Conservation (phyloP, 2,797 vertebrate genomes). For the Sebastolobus alascanus region DNA sequence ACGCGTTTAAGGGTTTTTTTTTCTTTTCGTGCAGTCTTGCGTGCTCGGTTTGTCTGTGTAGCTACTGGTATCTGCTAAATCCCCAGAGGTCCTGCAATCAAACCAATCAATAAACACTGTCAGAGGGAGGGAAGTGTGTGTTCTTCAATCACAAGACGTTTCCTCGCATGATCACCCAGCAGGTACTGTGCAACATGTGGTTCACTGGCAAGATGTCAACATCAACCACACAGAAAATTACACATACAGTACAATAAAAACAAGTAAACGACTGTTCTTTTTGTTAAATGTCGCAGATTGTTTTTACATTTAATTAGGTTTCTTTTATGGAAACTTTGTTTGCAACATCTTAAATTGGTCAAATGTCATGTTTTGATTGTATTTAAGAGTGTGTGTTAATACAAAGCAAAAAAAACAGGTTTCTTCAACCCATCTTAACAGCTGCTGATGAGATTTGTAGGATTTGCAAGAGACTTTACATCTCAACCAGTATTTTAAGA, state of each 20-base stretch:
- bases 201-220: slow-evolving; percentile 22
- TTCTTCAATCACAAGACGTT: slow-evolving; percentile 52
- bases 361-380: background rate
- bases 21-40: slow-evolving; percentile 23
- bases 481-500: background rate
- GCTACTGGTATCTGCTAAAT: slow-evolving; percentile 47
- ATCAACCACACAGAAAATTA: slow-evolving; percentile 7
- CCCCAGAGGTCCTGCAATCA: slow-evolving; percentile 48
- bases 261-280: background rate
- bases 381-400: background rate
- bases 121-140: slow-evolving; percentile 14
- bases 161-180: slow-evolving; percentile 29
- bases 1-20: background rate
- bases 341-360: background rate
- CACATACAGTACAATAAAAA: background rate
- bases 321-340: background rate
- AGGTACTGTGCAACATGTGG: slow-evolving; percentile 41
- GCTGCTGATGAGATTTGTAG: background rate
- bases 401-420: background rate
- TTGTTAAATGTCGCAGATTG: background rate
- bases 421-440: background rate
- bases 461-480: background rate
- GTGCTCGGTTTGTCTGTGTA: slow-evolving; percentile 34
- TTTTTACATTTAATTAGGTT: background rate
- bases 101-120: slow-evolving; percentile 41